phyloP scores from a whole-genome alignment of 2,113 vertebrate species.

The Cryptomyrus ogoouensis region DNA sequence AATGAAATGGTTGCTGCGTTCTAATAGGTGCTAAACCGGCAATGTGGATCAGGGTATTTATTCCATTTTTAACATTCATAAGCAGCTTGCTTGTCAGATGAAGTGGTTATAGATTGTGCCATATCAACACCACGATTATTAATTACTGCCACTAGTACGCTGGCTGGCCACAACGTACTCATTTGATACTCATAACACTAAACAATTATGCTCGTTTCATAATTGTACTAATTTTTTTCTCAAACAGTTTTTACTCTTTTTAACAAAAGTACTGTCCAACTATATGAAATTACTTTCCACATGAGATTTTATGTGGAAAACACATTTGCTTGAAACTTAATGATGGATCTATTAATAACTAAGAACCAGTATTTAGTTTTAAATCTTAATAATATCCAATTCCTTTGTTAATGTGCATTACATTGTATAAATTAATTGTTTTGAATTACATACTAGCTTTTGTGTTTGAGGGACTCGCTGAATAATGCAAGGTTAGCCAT shows the following conservation, averaged over 20 bases:
- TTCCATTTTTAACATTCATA: background rate
- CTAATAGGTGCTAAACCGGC: background rate
- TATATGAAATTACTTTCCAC: background rate
- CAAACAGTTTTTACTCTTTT: background rate
- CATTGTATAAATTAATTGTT: background rate
- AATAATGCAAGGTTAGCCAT: background rate
- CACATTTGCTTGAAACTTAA: background rate
- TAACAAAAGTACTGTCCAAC: background rate
- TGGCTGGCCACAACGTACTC: background rate
- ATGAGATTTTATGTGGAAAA: background rate
- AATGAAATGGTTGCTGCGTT: background rate
- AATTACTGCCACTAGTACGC: background rate
- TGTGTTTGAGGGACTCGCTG: background rate
- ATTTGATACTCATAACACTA: background rate
- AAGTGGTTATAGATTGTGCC: background rate
- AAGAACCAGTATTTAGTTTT: background rate
- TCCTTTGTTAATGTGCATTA: background rate
- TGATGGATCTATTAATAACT: background rate
- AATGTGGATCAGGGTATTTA: background rate
- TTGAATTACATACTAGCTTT: background rate
- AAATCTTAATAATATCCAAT: background rate
- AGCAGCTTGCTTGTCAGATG: background rate
- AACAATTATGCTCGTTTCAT: background rate
- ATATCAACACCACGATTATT: background rate
- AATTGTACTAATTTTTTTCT: background rate